Percentiles rank a stretch among this genome's conserved stretches.
phyloP scores from a whole-genome alignment of 2,797 vertebrate species.

The Amphiprion clarkii region DNA sequence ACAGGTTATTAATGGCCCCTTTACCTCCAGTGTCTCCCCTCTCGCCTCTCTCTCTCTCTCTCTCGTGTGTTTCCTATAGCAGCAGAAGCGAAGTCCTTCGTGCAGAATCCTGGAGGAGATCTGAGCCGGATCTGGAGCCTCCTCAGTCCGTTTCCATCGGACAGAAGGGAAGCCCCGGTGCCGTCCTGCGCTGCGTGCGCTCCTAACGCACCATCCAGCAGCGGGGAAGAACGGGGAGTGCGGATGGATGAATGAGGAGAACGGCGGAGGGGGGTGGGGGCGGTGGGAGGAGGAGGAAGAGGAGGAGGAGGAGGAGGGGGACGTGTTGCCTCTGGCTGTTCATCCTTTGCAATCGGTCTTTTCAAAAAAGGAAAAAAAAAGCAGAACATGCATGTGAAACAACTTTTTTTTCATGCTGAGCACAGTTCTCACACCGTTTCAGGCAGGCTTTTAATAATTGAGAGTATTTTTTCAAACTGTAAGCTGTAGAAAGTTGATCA shows the following conservation, averaged over 20 bases:
- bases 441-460: background rate
- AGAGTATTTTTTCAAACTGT: background rate
- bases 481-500: background rate
- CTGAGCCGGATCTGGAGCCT: conserved; percentile 38
- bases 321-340: conserved; percentile 57
- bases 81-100: conserved; percentile 12
- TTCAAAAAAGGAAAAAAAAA: conserved; percentile 4
- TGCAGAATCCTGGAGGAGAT: conserved; percentile 29
- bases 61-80: conserved; percentile 6
- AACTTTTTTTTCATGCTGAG: conserved; percentile 10
- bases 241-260: conserved; percentile 44
- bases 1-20: conserved; percentile 71
- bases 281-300: background rate
- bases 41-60: too few relatives aligned
- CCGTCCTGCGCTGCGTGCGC: conserved; percentile 51
- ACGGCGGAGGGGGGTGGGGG: background rate
- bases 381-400: background rate
- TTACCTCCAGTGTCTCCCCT: conserved; percentile 52
- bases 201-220: conserved; percentile 63
- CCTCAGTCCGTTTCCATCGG: conserved; percentile 67
- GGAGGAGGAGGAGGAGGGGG: background rate
- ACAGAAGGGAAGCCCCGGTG: conserved; percentile 44
- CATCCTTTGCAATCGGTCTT: conserved; percentile 45
- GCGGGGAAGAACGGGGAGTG: conserved; percentile 9
- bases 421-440: background rate